phyloP scores from a whole-genome alignment of 2,113 vertebrate species.

The Macaca mulatta region DNA sequence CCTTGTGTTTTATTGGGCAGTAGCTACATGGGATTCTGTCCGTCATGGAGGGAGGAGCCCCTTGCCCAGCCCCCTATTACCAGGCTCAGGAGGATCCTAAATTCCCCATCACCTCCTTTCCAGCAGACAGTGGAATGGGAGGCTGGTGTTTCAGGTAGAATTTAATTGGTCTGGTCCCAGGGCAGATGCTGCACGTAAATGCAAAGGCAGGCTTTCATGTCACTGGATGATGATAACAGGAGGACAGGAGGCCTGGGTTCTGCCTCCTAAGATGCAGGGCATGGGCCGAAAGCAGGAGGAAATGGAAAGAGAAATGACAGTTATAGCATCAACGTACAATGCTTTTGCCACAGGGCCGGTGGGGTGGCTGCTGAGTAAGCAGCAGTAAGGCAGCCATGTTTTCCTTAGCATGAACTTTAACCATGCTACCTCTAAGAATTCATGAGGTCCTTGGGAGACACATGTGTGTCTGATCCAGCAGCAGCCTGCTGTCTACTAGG shows the following conservation, averaged over 20 bases:
- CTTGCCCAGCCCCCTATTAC: background rate
- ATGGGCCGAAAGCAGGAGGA: background rate
- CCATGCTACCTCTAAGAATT: background rate
- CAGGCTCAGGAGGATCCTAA: background rate
- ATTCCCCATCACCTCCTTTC: background rate
- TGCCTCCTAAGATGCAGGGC: background rate
- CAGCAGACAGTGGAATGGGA: background rate
- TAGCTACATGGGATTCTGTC: background rate
- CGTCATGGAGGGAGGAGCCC: accelerated
- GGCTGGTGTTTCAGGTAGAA: background rate
- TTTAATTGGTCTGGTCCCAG: background rate
- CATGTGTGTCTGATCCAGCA: background rate
- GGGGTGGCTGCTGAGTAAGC: background rate
- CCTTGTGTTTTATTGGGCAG: background rate
- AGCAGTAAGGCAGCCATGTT: background rate
- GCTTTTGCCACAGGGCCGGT: too few relatives aligned
- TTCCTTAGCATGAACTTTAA: background rate
- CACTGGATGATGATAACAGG: background rate
- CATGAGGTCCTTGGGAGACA: background rate
- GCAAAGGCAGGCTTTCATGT: background rate
- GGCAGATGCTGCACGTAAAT: background rate
- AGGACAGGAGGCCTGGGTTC: background rate
- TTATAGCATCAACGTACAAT: accelerated
- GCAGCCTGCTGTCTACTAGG: background rate
- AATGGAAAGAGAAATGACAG: accelerated